A percentile compares a stretch with the other conserved stretches of the same genome.
Conservation (phyloP, 2,113 vertebrate genomes). For the Egretta garzetta region DNA sequence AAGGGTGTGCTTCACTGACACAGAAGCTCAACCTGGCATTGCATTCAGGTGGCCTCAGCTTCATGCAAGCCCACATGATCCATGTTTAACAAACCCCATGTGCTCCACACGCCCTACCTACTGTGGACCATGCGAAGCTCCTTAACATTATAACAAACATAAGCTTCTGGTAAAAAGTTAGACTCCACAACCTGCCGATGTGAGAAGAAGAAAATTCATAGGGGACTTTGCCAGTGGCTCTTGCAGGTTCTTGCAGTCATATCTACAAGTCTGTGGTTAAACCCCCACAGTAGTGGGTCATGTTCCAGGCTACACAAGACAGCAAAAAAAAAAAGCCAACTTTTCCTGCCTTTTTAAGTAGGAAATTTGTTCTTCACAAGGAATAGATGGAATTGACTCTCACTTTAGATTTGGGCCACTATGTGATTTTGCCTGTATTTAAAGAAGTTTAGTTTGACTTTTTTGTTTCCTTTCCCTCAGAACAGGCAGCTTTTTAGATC, state of each 20-base stretch:
- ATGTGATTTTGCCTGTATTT: background rate
- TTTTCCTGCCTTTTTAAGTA: background rate
- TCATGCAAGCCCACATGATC: background rate
- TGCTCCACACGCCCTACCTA: fast-evolving
- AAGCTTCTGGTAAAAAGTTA: background rate
- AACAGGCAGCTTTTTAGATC: background rate
- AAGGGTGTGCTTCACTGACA: background rate
- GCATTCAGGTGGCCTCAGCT: background rate
- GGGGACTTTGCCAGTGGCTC: background rate
- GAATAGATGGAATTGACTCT: background rate
- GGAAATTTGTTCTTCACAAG: background rate
- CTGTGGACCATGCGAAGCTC: background rate
- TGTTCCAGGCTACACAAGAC: background rate
- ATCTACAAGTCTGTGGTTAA: background rate
- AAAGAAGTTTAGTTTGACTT: background rate
- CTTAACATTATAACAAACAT: background rate
- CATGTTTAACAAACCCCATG: background rate
- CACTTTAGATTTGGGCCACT: background rate
- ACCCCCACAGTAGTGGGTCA: background rate
- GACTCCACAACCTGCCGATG: background rate
- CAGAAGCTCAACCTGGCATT: background rate
- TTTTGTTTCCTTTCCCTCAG: background rate
- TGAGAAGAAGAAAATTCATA: background rate
- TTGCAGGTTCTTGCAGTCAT: background rate
- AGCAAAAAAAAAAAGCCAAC: too few species aligned